These are phyloP conservation scores for Chouioia cunea DNA, from an alignment of 2,888 invertebrate species.

Conservation along the genomic window DNA sequence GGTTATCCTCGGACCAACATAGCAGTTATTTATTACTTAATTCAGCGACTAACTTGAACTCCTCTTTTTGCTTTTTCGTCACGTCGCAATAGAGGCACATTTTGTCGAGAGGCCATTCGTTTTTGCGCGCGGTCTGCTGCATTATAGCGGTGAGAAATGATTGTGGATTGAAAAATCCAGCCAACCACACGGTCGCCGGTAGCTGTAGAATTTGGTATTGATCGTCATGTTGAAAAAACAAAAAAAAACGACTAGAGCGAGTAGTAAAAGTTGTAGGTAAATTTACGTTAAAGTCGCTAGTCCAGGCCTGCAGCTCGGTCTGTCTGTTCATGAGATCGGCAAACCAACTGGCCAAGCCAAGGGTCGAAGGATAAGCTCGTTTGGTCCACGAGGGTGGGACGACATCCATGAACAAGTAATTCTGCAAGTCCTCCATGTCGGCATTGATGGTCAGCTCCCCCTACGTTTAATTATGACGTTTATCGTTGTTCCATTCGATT, in stretches of 20 bases:
- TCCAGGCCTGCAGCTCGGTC: slow-evolving; percentile 88
- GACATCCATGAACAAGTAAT: slow-evolving; percentile 87
- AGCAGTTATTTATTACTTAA: not conserved
- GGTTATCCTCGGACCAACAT: too few species aligned
- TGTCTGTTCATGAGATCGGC: slow-evolving; percentile 85
- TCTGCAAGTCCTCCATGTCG: slow-evolving; percentile 91
- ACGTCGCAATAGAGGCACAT: slow-evolving; percentile 97
- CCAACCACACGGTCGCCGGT: slow-evolving; percentile 91
- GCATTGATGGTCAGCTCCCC: slow-evolving; percentile 93
- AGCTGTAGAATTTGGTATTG: slow-evolving; percentile 68
- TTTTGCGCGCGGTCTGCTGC: slow-evolving; percentile 96
- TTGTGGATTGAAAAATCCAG: slow-evolving; percentile 97
- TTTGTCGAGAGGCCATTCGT: slow-evolving; percentile 95
- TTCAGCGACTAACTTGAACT: slow-evolving; percentile 76
- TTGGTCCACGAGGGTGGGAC: slow-evolving; percentile 90
- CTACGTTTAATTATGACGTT: slow-evolving; percentile 68
- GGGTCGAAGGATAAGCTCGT: slow-evolving; percentile 89
- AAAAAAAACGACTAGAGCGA: too few species aligned
- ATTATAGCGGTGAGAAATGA: slow-evolving; percentile 96
- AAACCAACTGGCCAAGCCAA: slow-evolving; percentile 88
- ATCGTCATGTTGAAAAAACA: not conserved
- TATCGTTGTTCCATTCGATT: not conserved
- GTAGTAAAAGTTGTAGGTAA: not conserved
- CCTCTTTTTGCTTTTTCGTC: slow-evolving; percentile 88
- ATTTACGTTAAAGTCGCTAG: slow-evolving; percentile 82